Evolutionary conservation across 2,113 vertebrate species (phyloP), one percentile per base, ranked within the genome.

Genomic region (Corvus moneduloides): DNA sequence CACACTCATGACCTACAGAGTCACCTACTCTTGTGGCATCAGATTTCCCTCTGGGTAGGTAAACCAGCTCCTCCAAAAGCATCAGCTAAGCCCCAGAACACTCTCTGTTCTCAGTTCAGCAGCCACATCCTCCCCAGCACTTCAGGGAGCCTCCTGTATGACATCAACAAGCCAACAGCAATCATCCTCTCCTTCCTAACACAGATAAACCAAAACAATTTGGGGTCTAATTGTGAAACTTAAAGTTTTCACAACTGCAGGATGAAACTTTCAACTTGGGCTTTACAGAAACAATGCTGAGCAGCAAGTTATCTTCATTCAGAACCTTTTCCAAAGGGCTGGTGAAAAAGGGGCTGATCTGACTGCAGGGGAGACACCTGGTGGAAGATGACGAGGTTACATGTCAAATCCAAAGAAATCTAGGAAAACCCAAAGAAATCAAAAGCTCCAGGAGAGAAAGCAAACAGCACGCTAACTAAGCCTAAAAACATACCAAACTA

Each of bases 301-400:
- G 62, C 0, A 8, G 54, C 22, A 68, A 64, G 2, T 1, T 1
- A 49, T 22, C 15, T 43, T 16, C 1, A 5, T 21, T 41, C 15
- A 28, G 43, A 52, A 44, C 33, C 9, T 30, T 66, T 55, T 46
- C n/a, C 10, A 41, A n/a, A 78, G 9, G 4, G 43, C 30, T 11
- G 28, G 41, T n/a, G 37, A n/a, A 35, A 59, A 67, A 21, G 49
- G 66, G 32, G 13, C 33, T 3, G 54, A 11, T 49, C 37, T 14
- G 51, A 18, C 39, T 28, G 68, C 85, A 73, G 35, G 63, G 75
- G 82, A 93, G 94, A 95, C 90, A 86, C 11, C 96, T 96, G 79
- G 85, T 93, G 95, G 94, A 71, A 71, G 61, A 51, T 0, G 3
- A 56, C 0, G 4, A 68, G 52, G 48, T 41, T 67, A 87, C 94